These are phyloP conservation scores for Thymelicus lineola DNA, from an alignment of 2,888 invertebrate species.

Conservation along the genomic window DNA sequence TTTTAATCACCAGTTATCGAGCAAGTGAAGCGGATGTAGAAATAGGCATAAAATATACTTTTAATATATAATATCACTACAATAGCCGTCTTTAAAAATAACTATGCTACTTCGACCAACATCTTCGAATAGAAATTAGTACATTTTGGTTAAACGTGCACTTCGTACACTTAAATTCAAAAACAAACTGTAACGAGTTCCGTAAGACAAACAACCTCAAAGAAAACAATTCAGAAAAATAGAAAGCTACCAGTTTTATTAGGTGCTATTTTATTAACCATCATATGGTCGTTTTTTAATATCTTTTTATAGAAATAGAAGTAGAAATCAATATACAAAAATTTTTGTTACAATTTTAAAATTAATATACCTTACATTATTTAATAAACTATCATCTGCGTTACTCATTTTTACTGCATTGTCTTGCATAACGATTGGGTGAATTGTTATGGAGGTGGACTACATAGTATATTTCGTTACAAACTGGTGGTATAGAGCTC, in stretches of 20 bases:
- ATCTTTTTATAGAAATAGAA: background rate
- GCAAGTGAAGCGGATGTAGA: constrained; percentile 41
- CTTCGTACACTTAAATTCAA: constrained; percentile 47
- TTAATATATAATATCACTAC: constrained; percentile 75
- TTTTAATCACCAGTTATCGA: constrained; percentile 39
- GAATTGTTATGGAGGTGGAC: too few relatives aligned
- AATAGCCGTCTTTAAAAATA: constrained; percentile 60
- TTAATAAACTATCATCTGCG: too few relatives aligned
- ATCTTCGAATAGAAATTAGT: constrained; percentile 40
- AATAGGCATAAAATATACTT: constrained; percentile 57
- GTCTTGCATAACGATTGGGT: too few relatives aligned
- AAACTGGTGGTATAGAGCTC: too few relatives aligned
- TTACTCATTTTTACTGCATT: too few relatives aligned
- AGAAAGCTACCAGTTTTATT: background rate
- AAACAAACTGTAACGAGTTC: constrained; percentile 53
- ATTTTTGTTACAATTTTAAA: too few relatives aligned
- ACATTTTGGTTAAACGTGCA: constrained; percentile 51
- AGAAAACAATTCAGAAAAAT: background rate
- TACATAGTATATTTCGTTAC: too few relatives aligned
- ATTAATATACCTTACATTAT: too few relatives aligned
- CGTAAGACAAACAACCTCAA: constrained; percentile 51
- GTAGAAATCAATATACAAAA: background rate
- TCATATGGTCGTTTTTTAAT: background rate
- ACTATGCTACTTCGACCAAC: constrained; percentile 55
- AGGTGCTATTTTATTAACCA: background rate